A percentile compares a stretch with the other conserved stretches of the same genome.
Conservation (phyloP, 2,797 vertebrate genomes). For the Heteromormyrus szaboi region DNA sequence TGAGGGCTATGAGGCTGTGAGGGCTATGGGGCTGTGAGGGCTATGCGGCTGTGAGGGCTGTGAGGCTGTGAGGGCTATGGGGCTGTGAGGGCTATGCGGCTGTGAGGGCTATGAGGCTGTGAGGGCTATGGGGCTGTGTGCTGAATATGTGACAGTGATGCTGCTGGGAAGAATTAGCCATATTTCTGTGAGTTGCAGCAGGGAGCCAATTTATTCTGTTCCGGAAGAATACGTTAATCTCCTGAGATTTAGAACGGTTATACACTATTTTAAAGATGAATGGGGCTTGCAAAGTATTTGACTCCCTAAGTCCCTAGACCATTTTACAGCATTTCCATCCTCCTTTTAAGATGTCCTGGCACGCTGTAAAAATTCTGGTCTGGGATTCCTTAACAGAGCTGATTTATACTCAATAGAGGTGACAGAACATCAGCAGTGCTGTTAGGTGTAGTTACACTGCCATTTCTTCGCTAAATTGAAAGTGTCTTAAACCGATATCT, state of each 20-base stretch:
- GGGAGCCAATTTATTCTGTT: neutral
- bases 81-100: too few species aligned
- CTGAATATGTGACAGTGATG: neutral
- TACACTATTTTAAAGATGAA: neutral
- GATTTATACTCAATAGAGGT: neutral
- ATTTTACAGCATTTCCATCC: neutral
- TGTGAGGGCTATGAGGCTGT: neutral
- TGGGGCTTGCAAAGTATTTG: neutral
- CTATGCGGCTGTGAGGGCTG: neutral
- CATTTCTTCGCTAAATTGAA: neutral
- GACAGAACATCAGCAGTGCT: neutral
- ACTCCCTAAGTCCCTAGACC: neutral
- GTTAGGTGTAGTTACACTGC: neutral
- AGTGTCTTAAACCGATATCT: neutral
- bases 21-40: neutral
- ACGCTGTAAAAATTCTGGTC: neutral
- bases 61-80: neutral
- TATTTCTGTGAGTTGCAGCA: neutral
- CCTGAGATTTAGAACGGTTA: neutral
- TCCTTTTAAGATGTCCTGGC: neutral
- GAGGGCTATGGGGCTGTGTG: neutral
- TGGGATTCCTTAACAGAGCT: neutral
- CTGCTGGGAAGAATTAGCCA: neutral
- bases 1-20: neutral
- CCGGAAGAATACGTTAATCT: neutral